Conservation (phyloP, 2,888 invertebrate species). For the Apoda limacodes region DNA sequence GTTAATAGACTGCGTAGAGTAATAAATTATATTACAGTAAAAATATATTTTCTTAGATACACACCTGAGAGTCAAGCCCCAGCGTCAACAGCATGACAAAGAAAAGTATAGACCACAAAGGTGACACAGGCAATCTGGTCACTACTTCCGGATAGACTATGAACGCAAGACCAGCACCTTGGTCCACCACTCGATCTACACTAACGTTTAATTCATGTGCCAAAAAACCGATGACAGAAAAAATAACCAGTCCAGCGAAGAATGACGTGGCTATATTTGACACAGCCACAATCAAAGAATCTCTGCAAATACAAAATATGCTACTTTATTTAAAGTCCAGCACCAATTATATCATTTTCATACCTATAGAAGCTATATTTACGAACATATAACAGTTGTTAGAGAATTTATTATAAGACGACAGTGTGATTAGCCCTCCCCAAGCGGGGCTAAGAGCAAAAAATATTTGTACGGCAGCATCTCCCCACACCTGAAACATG, state of each 20-base stretch:
- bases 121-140: constrained; percentile 81
- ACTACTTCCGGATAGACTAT: constrained; percentile 90
- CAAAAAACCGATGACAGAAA: constrained; percentile 84
- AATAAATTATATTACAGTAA: not conserved
- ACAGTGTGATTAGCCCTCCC: constrained; percentile 88
- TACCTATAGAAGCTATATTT: constrained; percentile 2
- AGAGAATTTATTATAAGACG: constrained; percentile 87
- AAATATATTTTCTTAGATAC: not conserved
- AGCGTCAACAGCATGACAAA: constrained; percentile 83
- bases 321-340: not conserved
- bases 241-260: constrained; percentile 84
- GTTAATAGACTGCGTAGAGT: not conserved
- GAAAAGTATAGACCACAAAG: constrained; percentile 85
- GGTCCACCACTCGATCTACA: constrained; percentile 79
- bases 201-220: constrained; percentile 78
- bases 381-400: constrained; percentile 83
- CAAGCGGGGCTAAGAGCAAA: constrained; percentile 88
- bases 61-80: constrained; percentile 77
- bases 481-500: constrained; percentile 79
- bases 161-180: constrained; percentile 84
- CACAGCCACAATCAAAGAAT: constrained; percentile 80
- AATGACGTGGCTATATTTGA: constrained; percentile 84
- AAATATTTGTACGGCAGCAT: constrained; percentile 89
- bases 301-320: constrained; percentile 52
- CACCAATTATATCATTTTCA: not conserved